A percentile compares a stretch with the other conserved stretches of the same genome.
Conservation (phyloP, 1,140 invertebrate genomes). For the Rhopalosiphum padi region DNA sequence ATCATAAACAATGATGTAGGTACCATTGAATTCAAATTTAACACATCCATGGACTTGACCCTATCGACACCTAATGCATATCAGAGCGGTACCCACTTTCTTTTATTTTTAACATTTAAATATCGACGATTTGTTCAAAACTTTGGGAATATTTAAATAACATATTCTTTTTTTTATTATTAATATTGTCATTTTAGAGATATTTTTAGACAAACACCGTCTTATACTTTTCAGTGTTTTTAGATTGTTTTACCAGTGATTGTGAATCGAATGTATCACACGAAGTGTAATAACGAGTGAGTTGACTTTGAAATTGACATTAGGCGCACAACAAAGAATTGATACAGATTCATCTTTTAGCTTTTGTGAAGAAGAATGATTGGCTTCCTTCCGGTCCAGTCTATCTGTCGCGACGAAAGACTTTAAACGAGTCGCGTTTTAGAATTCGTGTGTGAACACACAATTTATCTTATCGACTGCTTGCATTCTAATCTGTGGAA, state of each 20-base stretch:
- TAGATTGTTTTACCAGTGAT: background rate
- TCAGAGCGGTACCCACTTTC: too few species aligned
- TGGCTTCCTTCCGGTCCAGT: constrained; percentile 9
- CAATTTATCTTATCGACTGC: background rate
- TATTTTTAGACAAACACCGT: background rate
- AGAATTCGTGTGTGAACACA: background rate
- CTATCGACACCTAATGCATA: too few species aligned
- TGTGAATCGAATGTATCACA: background rate
- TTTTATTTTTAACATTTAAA: background rate
- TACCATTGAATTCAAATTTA: too few species aligned
- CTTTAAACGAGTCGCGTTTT: background rate
- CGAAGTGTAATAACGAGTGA: background rate
- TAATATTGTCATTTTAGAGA: background rate
- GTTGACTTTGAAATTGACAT: background rate
- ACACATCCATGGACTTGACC: too few species aligned
- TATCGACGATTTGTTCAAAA: background rate
- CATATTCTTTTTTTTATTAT: background rate
- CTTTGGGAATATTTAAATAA: background rate
- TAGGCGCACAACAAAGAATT: background rate
- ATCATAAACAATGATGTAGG: too few species aligned
- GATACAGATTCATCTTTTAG: background rate
- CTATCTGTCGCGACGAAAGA: background rate
- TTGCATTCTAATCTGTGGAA: background rate
- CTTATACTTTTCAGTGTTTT: background rate
- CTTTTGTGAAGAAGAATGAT: constrained; percentile 10